Base-by-base conservation (phyloP, 2,113 vertebrate species). In the Heterotilapia buettikoferi region DNA sequence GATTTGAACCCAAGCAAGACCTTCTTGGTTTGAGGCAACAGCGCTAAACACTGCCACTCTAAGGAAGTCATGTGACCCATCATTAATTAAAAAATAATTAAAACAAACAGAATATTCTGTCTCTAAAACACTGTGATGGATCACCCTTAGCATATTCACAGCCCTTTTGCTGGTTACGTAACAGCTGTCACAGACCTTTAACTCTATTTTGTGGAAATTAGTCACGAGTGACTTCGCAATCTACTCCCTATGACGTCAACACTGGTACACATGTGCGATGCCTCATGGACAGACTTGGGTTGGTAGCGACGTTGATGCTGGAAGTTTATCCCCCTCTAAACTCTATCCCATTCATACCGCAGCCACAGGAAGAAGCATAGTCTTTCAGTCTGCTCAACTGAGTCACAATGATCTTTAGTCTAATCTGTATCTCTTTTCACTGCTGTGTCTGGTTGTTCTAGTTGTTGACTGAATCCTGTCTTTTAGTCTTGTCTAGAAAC, bases 381-480 rank as follows among this genome's bases (percentile, higher is more conserved):
- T 68, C 53, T 24, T 54, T 29, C 50, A 16, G 13, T 38, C 45
- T 13, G 26, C 16, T 52, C 6, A 19, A 50, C 26, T 31, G 45
- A 38, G 38, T 43, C 73, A 84, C 5, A 19, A 5, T 66, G 38
- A 88, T 84, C 86, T 78, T 80, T 63, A 16, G 16, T 29, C 31
- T 82, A 68, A 26, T 81, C 56, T 21, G 24, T 82, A 31, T 84
- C 33, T 29, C 47, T 59, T 86, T 82, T 82, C 76, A 78, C 19
- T 86, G 43, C 45, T 50, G 83, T 80, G 80, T 78, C 19, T 81
- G n/a, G 7, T 68, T 86, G 45, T 31, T 85, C 47, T 18, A 33
- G 79, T 12, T 79, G 13, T 24, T 56, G 21, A 80, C 36, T 50
- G n/a, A 19, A 45, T 47, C 6, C 43, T 50, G 71, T 78, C 26